Conservation (phyloP, 2,797 vertebrate species). For the Amazona ochrocephala region DNA sequence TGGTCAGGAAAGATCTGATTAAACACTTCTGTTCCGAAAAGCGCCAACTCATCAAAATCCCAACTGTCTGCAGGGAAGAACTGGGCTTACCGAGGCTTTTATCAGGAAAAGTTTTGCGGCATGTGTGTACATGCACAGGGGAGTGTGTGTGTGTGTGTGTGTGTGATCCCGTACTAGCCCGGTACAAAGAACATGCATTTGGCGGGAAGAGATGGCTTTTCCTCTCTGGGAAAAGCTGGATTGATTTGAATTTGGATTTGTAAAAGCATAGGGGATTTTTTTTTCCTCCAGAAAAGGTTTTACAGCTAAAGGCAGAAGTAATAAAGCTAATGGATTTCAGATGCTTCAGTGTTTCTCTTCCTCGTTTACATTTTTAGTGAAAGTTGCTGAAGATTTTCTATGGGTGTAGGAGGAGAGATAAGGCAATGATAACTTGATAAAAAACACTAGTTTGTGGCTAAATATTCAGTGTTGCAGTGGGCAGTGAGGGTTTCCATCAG, state of each 20-base stretch:
- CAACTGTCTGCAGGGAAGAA: not conserved
- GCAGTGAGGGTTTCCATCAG: not conserved
- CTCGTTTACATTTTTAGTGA: not conserved
- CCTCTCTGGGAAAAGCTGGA: not conserved
- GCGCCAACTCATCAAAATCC: conserved; percentile 21
- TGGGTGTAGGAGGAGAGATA: not conserved
- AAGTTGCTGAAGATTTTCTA: not conserved
- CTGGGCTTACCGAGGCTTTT: not conserved
- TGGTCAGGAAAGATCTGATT: conserved; percentile 57
- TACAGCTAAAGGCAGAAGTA: not conserved
- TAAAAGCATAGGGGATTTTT: not conserved
- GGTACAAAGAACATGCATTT: not conserved
- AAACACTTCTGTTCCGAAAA: not conserved
- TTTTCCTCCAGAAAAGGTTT: not conserved
- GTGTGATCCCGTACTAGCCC: not conserved
- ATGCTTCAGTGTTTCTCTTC: not conserved
- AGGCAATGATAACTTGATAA: not conserved
- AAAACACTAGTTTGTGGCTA: not conserved
- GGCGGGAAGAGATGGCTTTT: not conserved
- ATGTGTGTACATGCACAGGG: not conserved
- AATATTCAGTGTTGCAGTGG: not conserved
- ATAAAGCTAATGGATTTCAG: not conserved
- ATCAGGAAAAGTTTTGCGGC: not conserved
- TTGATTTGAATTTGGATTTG: not conserved
- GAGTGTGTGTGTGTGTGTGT: too few relatives aligned